phyloP scores from a whole-genome alignment of 2,888 invertebrate species.

The Brenthis hecate region DNA sequence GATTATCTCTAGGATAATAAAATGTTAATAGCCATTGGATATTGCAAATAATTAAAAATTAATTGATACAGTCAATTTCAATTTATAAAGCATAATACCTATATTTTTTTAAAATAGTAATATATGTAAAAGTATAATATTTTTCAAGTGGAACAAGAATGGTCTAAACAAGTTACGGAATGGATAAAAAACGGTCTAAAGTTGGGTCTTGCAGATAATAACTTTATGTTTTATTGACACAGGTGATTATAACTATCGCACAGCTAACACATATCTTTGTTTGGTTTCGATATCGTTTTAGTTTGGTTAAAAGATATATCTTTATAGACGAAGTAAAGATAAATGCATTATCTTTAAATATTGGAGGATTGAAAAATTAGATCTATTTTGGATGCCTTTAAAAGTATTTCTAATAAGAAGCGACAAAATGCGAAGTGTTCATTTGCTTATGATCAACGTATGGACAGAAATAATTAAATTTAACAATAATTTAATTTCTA shows the following conservation, averaged over 20 bases:
- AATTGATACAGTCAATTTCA: too few relatives aligned
- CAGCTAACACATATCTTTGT: slow-evolving; percentile 19
- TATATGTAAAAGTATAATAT: background rate
- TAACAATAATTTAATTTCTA: background rate
- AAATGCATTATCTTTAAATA: background rate
- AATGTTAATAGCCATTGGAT: too few relatives aligned
- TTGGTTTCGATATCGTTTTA: slow-evolving; percentile 26
- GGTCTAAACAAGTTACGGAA: background rate
- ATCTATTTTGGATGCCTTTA: background rate
- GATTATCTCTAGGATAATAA: too few relatives aligned
- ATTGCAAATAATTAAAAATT: too few relatives aligned
- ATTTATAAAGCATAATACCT: too few relatives aligned
- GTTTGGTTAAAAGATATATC: background rate
- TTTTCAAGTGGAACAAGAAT: background rate
- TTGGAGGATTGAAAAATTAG: too few relatives aligned
- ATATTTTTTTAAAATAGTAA: too few relatives aligned
- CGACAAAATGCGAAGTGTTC: background rate
- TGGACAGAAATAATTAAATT: background rate
- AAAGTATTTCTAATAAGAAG: background rate
- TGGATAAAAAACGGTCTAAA: slow-evolving; percentile 4
- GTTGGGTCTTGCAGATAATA: slow-evolving; percentile 18
- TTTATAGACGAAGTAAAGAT: background rate
- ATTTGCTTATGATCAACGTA: background rate
- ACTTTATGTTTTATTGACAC: slow-evolving; percentile 30
- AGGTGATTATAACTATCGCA: slow-evolving; percentile 32